Evolutionary conservation across 2,113 vertebrate species (phyloP).

Genomic region (Isurus oxyrinchus): DNA sequence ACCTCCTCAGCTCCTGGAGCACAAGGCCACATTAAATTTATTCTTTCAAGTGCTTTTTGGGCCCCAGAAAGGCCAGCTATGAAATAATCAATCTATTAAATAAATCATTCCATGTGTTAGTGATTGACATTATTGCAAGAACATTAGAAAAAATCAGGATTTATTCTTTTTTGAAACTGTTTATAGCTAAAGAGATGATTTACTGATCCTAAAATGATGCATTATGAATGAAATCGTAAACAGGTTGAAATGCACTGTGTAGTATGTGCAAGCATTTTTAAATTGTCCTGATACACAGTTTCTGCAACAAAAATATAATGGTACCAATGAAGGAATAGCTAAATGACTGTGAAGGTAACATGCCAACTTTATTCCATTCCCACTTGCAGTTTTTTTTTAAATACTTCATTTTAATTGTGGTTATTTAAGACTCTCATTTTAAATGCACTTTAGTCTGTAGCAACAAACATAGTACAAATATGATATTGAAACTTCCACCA

Average conservation of each 20-base stretch:
- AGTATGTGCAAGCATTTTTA: slow-evolving; percentile 27
- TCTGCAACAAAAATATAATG: not conserved
- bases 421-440: not conserved
- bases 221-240: slow-evolving; percentile 37
- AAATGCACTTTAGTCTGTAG: not conserved
- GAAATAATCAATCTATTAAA: slow-evolving; percentile 67
- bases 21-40: slow-evolving; percentile 77
- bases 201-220: slow-evolving; percentile 35
- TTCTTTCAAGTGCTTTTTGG: slow-evolving; percentile 79
- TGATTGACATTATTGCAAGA: slow-evolving; percentile 60
- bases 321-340: not conserved
- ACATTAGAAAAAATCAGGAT: slow-evolving; percentile 67
- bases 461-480: not conserved
- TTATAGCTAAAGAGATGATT: slow-evolving; percentile 41
- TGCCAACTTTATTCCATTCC: not conserved
- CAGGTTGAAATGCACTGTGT: slow-evolving; percentile 8
- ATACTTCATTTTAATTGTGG: not conserved
- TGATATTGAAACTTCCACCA: not conserved
- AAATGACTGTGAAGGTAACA: not conserved
- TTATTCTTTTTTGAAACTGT: slow-evolving; percentile 64
- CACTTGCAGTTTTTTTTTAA: not conserved
- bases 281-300: not conserved
- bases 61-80: slow-evolving; percentile 70
- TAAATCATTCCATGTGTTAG: slow-evolving; percentile 67
- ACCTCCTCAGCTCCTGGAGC: slow-evolving; percentile 48